Conservation (phyloP, 2,888 invertebrate genomes). For the Ectobius pallidus region DNA sequence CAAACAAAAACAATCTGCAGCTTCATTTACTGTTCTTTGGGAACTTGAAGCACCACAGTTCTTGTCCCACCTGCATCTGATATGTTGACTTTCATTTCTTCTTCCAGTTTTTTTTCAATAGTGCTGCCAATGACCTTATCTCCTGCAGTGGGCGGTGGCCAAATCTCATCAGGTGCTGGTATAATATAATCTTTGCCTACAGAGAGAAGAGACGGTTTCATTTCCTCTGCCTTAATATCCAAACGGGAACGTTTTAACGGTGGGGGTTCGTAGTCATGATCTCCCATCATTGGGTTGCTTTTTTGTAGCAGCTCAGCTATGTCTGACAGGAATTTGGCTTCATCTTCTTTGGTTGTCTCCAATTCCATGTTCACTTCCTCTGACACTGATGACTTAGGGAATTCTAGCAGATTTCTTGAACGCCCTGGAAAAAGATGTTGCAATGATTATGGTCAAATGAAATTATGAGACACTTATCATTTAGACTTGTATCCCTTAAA, state of each 20-base stretch:
- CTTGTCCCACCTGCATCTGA: conserved; percentile 52
- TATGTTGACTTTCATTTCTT: conserved; percentile 53
- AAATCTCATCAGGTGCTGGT: conserved; percentile 42
- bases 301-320: conserved; percentile 51
- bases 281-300: conserved; percentile 28
- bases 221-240: conserved; percentile 27
- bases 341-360: conserved; percentile 38
- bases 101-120: conserved; percentile 47
- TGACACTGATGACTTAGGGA: conserved; percentile 51
- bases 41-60: conserved; percentile 52
- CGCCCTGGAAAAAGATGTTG: conserved; percentile 51
- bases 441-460: too few relatives aligned
- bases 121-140: conserved; percentile 9
- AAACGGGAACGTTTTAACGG: conserved; percentile 39
- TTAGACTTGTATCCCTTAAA: too few relatives aligned
- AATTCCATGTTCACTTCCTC: conserved; percentile 46
- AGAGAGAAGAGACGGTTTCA: background rate
- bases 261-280: conserved; percentile 45
- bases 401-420: conserved; percentile 52
- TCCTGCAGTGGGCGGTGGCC: conserved; percentile 36
- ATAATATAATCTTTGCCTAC: conserved; percentile 36
- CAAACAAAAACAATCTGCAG: too few relatives aligned
- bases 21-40: conserved; percentile 50
- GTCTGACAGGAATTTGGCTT: conserved; percentile 48
- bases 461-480: too few relatives aligned